Percentiles rank a stretch among this genome's conserved stretches.
Conservation (phyloP, 2,888 invertebrate genomes). For the Candidula unifasciata region DNA sequence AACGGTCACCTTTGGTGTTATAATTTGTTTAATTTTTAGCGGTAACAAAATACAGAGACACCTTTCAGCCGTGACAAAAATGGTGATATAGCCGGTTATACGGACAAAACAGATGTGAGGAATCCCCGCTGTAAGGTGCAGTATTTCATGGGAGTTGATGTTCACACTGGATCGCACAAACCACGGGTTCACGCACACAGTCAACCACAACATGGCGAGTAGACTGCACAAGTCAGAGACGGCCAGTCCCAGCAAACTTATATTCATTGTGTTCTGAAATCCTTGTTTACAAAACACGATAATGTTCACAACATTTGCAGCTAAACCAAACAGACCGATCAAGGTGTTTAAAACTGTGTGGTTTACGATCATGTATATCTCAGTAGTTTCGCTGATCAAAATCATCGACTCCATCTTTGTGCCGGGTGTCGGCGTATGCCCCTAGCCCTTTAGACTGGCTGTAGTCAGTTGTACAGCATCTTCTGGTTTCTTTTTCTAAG, state of each 20-base stretch:
- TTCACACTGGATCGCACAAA: neutral
- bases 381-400: neutral
- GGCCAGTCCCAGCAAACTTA: neutral
- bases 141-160: neutral
- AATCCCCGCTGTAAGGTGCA: neutral
- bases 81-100: conserved; percentile 21
- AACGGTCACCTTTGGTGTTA: neutral
- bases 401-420: no score
- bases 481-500: no score
- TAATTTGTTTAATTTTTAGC: conserved; percentile 22
- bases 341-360: neutral
- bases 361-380: neutral
- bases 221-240: conserved; percentile 19
- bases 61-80: conserved; percentile 31
- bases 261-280: neutral
- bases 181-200: neutral
- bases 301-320: neutral
- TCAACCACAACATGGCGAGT: neutral
- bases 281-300: conserved; percentile 10
- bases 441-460: no score
- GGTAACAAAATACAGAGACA: conserved; percentile 24
- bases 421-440: no score
- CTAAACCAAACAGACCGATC: neutral
- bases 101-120: conserved; percentile 16
- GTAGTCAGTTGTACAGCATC: no score